Evolutionary conservation across 2,113 vertebrate species (phyloP).

Genomic region (Gulo gulo): DNA sequence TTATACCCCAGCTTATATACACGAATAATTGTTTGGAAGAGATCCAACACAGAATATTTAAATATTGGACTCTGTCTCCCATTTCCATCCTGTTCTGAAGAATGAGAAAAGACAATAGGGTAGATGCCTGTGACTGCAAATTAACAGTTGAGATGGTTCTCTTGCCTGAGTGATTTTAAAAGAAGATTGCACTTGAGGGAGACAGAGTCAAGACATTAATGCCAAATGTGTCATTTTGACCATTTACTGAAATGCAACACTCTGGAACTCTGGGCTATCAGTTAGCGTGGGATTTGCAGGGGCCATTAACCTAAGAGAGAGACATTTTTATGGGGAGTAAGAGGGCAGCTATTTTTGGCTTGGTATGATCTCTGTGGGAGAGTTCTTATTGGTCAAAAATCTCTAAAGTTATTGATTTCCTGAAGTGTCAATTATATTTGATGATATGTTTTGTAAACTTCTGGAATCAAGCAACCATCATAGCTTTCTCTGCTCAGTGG

Average conservation of each 20-base stretch:
- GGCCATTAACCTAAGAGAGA: conserved; percentile 13
- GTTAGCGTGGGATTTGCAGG: conserved; percentile 5
- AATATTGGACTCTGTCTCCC: neutral
- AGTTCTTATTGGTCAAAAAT: conserved; percentile 28
- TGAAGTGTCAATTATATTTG: conserved; percentile 36
- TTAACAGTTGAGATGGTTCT: neutral
- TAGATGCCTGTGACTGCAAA: neutral
- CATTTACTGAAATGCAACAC: neutral
- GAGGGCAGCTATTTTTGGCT: neutral
- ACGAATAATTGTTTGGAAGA: neutral
- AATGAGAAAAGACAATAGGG: neutral
- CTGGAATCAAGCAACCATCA: neutral
- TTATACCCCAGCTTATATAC: neutral
- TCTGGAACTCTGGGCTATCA: conserved; percentile 9
- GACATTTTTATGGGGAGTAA: conserved; percentile 26
- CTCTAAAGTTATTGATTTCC: conserved; percentile 20
- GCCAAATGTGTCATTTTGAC: conserved; percentile 25
- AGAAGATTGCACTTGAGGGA: neutral
- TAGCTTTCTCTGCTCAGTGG: neutral
- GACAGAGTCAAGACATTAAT: neutral
- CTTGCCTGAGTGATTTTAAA: neutral
- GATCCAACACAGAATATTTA: neutral
- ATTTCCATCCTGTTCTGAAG: neutral
- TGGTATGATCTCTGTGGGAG: neutral
- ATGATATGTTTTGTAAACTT: conserved; percentile 18